phyloP scores from a whole-genome alignment of 2,888 invertebrate genomes.

The Hymenopus coronatus region DNA sequence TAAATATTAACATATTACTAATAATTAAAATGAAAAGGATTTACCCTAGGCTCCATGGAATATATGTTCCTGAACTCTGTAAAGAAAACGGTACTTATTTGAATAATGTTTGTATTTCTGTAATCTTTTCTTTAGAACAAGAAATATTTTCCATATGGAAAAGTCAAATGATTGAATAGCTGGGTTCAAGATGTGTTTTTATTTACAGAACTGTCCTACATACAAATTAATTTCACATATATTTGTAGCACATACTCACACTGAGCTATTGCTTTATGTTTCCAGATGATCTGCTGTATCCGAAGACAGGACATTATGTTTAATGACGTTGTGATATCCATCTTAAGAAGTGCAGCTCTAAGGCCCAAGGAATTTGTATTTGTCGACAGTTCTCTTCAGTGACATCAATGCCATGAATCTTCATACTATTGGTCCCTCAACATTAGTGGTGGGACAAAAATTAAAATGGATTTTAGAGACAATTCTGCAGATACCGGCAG shows the following conservation, averaged over 20 bases:
- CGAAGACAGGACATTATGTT: neutral
- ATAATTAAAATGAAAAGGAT: too few relatives aligned
- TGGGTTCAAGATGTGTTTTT: too few relatives aligned
- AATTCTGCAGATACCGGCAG: neutral
- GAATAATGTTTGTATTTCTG: too few relatives aligned
- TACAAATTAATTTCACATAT: too few relatives aligned
- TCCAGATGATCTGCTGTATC: neutral
- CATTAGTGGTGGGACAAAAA: neutral
- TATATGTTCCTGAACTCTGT: too few relatives aligned
- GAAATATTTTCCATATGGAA: too few relatives aligned
- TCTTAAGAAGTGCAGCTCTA: neutral
- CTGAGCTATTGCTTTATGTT: neutral
- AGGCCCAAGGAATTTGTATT: neutral
- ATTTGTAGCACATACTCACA: neutral
- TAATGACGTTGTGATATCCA: neutral
- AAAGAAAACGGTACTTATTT: too few relatives aligned
- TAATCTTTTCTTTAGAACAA: too few relatives aligned
- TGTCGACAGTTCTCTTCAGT: neutral
- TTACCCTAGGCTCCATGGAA: too few relatives aligned
- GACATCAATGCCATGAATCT: constrained; percentile 5
- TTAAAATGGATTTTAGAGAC: neutral
- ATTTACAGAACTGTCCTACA: too few relatives aligned
- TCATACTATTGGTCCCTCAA: neutral
- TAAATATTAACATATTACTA: too few relatives aligned
- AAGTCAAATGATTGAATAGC: too few relatives aligned